Percentiles rank a stretch among this genome's conserved stretches.
phyloP scores from a whole-genome alignment of 2,797 vertebrate species.

The Benthosema pterotum region DNA sequence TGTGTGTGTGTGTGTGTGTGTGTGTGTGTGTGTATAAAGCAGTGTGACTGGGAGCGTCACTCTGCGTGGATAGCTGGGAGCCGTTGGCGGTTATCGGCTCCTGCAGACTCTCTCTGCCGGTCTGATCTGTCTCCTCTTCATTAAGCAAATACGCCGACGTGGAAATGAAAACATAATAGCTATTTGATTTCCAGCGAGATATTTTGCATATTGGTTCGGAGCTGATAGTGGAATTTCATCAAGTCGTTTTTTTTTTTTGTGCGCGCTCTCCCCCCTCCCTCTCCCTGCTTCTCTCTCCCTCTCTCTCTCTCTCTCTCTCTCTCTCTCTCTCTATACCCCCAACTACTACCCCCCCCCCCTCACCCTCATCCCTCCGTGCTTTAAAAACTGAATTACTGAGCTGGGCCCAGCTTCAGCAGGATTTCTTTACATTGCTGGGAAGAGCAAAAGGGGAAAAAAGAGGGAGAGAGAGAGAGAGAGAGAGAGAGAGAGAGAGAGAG shows the following conservation, averaged over 20 bases:
- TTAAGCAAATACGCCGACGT: conserved; percentile 99
- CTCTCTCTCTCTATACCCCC: conserved; percentile 33
- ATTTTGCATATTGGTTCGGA: conserved; percentile 99
- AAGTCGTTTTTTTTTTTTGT: conserved; percentile 93
- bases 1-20: too few relatives aligned
- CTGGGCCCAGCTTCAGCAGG: conserved; percentile 80
- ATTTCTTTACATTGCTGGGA: conserved; percentile 87
- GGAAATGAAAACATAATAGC: conserved; percentile 99
- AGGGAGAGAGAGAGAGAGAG: conserved; percentile 52
- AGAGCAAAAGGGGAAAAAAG: conserved; percentile 52
- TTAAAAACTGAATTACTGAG: conserved; percentile 96
- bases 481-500: conserved; percentile 40
- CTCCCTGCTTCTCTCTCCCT: conserved; percentile 25
- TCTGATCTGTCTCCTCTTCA: conserved; percentile 99
- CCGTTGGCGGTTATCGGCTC: conserved; percentile 93
- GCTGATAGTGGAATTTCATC: conserved; percentile 99
- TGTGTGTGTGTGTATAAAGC: too few relatives aligned
- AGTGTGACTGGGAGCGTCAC: conserved; percentile 83
- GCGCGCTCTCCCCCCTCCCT: too few relatives aligned
- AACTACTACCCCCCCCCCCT: not conserved
- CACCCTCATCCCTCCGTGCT: conserved; percentile 76
- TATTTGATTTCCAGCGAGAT: conserved; percentile 99
- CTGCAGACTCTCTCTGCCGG: conserved; percentile 92
- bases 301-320: conserved; percentile 14
- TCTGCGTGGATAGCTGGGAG: conserved; percentile 90